These are phyloP conservation scores for Drosophila sp. DNA, from an alignment of 1,140 invertebrate species.

Conservation along the genomic window DNA sequence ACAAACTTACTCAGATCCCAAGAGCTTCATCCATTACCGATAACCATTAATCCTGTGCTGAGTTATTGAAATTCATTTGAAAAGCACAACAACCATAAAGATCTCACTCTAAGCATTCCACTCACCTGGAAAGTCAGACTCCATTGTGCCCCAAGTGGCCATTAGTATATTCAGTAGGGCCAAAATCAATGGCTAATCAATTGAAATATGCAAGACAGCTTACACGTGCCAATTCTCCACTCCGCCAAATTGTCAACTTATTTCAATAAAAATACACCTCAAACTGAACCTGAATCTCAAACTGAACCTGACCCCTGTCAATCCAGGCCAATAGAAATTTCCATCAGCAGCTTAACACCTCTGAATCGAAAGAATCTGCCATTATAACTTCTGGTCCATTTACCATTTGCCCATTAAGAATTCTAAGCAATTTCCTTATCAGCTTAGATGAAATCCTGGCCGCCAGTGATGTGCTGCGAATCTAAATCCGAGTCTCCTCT, in stretches of 20 bases:
- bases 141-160: constrained; percentile 1
- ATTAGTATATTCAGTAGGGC: constrained; percentile 10
- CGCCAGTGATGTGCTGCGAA: constrained; percentile 48
- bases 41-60: background rate
- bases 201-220: constrained; percentile 38
- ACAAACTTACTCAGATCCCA: background rate
- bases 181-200: constrained; percentile 45
- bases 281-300: too few relatives aligned
- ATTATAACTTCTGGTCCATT: constrained; percentile 73
- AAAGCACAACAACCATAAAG: constrained; percentile 4
- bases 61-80: background rate
- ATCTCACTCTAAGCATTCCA: constrained; percentile 3
- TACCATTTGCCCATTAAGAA: constrained; percentile 65
- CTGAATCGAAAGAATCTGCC: constrained; percentile 23
- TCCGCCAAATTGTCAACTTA: constrained; percentile 27
- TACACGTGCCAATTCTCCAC: constrained; percentile 28
- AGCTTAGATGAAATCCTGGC: constrained; percentile 72
- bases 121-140: background rate
- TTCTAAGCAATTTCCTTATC: constrained; percentile 80
- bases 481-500: constrained; percentile 15
- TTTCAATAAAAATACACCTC: constrained; percentile 42
- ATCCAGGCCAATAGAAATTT: constrained; percentile 42
- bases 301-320: constrained; percentile 21
- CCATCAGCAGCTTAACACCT: constrained; percentile 73
- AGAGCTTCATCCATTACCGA: background rate